Base-by-base conservation (phyloP, 2,797 vertebrate species). In the Spatula clypeata region DNA sequence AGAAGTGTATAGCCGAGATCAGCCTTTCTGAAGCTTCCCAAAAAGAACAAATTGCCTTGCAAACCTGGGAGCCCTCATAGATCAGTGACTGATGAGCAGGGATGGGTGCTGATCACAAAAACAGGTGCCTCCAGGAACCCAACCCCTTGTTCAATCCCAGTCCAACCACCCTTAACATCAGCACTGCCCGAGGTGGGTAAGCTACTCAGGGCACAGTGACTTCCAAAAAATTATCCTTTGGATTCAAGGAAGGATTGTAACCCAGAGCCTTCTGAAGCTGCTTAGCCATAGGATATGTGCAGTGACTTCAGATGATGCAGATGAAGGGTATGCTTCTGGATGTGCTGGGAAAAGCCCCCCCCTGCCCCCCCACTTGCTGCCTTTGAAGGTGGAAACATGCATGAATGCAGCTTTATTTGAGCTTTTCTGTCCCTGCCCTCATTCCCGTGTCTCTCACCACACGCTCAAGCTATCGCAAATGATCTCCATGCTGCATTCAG, bases 341-440 rank as follows among this genome's bases (percentile, higher is more conserved):
- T 13, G 8, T 3, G 9, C 24, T 14, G 21, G 32, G 5, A 42
- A 65, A 34, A 2, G 0, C 6, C 5, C 17, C 10, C 7, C 10
- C 6, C 4, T 17, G 32, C 24, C 3, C 1, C 20, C 13, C 9
- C 42, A 8, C 1, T 1, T 0, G 0, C 14, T 1, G 2, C 31
- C 62, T 82, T 32, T 75, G 71, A 61, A 75, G 54, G 31, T 4
- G 32, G 19, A 32, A 55, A 27, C 19, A 75, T 14, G 34, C 0
- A 2, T 47, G 47, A 61, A 55, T 23, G 16, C 0, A 5, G 26
- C 32, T 21, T 53, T 32, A 11, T 73, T 20, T 34, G 62, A 88
- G 47, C 31, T 61, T 60, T 80, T 81, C 54, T 34, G 20, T 32
- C 54, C 45, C 38, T 60, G 47, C 32, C 24, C 10, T 82, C 2